Conservation (phyloP, 2,888 invertebrate genomes). For the Pammene fasciana region DNA sequence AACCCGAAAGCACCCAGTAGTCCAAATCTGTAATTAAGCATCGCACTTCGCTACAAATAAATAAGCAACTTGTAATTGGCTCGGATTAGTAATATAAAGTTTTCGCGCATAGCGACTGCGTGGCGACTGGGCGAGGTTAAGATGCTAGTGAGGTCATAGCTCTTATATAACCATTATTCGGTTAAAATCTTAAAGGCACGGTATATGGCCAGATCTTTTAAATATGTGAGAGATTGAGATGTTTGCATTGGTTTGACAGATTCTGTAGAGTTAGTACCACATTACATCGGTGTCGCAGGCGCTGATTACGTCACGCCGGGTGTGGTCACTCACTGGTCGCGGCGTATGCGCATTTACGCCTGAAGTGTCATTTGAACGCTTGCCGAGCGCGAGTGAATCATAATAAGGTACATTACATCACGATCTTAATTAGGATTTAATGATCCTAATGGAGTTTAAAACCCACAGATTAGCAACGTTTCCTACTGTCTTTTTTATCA, state of each 20-base stretch:
- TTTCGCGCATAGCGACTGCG: conserved; percentile 2
- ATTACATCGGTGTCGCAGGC: neutral
- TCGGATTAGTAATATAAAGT: too few relatives aligned
- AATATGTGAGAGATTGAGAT: neutral
- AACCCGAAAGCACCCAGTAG: too few relatives aligned
- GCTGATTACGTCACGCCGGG: conserved; percentile 14
- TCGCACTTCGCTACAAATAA: neutral
- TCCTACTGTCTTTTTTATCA: too few relatives aligned
- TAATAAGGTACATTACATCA: too few relatives aligned
- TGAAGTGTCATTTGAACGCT: neutral
- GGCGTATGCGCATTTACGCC: neutral
- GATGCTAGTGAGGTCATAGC: conserved; percentile 25
- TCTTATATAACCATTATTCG: conserved; percentile 25
- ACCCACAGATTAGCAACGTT: too few relatives aligned
- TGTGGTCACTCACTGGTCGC: conserved; percentile 1
- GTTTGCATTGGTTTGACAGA: neutral
- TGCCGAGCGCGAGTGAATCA: neutral
- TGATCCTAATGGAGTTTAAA: too few relatives aligned
- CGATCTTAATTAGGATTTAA: too few relatives aligned
- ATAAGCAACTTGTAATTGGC: neutral
- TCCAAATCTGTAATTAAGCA: too few relatives aligned
- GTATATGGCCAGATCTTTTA: neutral
- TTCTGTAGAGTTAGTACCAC: neutral
- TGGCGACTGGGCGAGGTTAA: conserved; percentile 13
- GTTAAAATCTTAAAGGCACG: conserved; percentile 6